Evolutionary conservation across 2,797 vertebrate genomes (phyloP).

Genomic region (Coendou prehensilis): DNA sequence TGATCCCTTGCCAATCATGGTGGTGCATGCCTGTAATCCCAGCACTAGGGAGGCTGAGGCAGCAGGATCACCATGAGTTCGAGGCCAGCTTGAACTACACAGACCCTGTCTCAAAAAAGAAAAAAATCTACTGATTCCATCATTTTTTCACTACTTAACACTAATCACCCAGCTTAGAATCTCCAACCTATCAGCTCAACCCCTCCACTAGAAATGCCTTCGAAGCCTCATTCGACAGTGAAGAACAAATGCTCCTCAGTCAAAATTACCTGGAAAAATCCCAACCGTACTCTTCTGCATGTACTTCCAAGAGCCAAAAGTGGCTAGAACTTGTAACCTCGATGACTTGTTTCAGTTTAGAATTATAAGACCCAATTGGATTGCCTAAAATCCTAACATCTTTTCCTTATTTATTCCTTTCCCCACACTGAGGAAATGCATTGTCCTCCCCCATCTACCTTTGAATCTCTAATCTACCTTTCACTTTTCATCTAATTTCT

Average conservation of each 20-base stretch:
- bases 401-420: constrained; percentile 41
- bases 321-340: neutral
- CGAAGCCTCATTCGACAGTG: neutral
- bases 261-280: constrained; percentile 32
- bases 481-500: neutral
- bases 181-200: neutral
- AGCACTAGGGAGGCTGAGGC: neutral
- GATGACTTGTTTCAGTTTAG: neutral
- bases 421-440: neutral
- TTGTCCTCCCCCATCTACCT: neutral
- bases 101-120: neutral
- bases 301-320: neutral
- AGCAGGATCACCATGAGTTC: no score
- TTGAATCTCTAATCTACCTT: neutral
- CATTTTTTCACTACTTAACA: neutral
- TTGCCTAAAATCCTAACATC: neutral
- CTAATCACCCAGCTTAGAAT: neutral
- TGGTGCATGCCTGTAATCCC: neutral
- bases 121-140: neutral
- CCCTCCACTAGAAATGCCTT: neutral
- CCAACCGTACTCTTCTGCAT: neutral
- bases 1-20: neutral
- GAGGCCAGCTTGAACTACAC: neutral
- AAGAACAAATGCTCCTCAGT: neutral
- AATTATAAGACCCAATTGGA: neutral